Evolutionary conservation across 2,888 invertebrate species (phyloP).

Genomic region (Salpingus planirostris): DNA sequence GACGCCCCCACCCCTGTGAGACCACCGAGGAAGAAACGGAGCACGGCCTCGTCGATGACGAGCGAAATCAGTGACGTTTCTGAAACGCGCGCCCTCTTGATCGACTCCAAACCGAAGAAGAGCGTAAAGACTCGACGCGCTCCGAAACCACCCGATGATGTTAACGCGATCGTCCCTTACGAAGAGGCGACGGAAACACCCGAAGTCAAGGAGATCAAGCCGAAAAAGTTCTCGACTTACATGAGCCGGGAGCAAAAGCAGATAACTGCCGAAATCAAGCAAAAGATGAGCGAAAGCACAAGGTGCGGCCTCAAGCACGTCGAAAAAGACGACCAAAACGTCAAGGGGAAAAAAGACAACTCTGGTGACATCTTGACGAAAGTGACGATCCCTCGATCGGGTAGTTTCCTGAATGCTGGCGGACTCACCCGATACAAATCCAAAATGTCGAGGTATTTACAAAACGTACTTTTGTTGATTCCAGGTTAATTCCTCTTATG

Average conservation of each 20-base stretch:
- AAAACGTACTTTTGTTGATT: too few species aligned
- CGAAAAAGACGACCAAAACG: conserved; percentile 34
- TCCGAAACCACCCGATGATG: conserved; percentile 44
- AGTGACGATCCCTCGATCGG: conserved; percentile 76
- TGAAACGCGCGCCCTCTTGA: conserved; percentile 36
- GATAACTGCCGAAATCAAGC: conserved; percentile 41
- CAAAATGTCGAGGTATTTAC: conserved; percentile 57
- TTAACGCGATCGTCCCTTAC: conserved; percentile 39
- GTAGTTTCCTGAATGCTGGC: conserved; percentile 76
- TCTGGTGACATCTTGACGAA: conserved; percentile 76
- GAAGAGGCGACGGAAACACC: conserved; percentile 28
- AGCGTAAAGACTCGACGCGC: conserved; percentile 50
- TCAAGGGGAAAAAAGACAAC: conserved; percentile 45
- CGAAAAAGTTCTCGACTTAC: conserved; percentile 41
- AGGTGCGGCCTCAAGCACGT: conserved; percentile 42
- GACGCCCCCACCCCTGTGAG: conserved; percentile 49
- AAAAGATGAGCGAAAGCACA: conserved; percentile 35
- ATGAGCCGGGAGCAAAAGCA: conserved; percentile 45
- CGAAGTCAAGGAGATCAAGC: conserved; percentile 43
- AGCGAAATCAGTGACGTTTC: conserved; percentile 50
- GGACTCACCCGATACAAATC: conserved; percentile 70
- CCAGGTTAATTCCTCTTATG: too few species aligned
- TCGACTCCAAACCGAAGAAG: conserved; percentile 47
- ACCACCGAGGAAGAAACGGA: conserved; percentile 68
- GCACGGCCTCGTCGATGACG: conserved; percentile 52